Base-by-base conservation (phyloP, 2,113 vertebrate species). In the Apistogramma diplotaenia region DNA sequence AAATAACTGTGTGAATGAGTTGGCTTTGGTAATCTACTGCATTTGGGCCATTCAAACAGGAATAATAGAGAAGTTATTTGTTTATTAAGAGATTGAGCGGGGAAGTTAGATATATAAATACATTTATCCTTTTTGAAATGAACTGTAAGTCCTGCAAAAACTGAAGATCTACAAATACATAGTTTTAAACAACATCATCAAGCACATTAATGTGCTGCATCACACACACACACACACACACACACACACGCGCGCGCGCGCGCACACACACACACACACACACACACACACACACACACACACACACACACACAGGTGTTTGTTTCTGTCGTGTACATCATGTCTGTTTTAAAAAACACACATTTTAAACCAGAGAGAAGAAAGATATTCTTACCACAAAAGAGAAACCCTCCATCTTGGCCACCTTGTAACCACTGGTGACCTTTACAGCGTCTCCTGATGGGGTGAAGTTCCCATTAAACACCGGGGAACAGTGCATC, bases 301-400 rank as follows among this genome's bases (percentile, higher is more conserved):
- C n/a, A n/a, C n/a, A 70, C 43, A 70, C 49, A 8, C 4, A 53
- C 10, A 8, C 19, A 53, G 43, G 15, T 46, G 12, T 40, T 40
- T 43, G 40, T 43, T 43, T 43, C 3, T 43, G 12, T 43, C 5
- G 40, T 43, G 40, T 43, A 43, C 40, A 43, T 43, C 18, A 10
- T 10, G 43, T 51, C 6, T 6, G 43, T 49, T 51, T 5, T 70
- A 31, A 70, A 70, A 18, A n/a, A 70, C 25, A 51, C 18, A 70
- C 25, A 70, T 51, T 70, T 51, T 23, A 9, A 62, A 61, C 3
- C 43, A 49, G 35, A 33, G 27, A 1, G 1, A 53, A n/a, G 3
- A 8, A 55, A 67, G 49, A 18, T 12, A 10, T 37, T 74, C 97
- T 96, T 96, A 99, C 98, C 96, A 99, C 97, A 0, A 97, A 98